Evolutionary conservation across 2,888 invertebrate genomes (phyloP), one percentile per base, ranked within the genome.

Genomic region (Pandemis heparana): DNA sequence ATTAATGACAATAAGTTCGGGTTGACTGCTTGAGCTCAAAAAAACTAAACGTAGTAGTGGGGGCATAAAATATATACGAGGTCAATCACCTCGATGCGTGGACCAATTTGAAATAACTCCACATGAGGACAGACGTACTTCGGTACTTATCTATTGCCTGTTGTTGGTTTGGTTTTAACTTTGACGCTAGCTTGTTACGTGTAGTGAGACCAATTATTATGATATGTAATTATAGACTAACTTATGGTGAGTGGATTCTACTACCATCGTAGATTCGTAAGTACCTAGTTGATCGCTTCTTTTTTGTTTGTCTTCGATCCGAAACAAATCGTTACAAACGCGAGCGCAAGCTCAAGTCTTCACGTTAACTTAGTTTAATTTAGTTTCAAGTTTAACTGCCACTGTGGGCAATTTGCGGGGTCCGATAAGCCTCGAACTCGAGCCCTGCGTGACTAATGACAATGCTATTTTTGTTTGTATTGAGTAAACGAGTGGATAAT

Each of bases 41-140:
- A 78, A 89, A 89, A 85, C 79, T 78, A 77, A 79, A 79, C 79
- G 79, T 80, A 81, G 79, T 80, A 82, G 85, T 85, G 82, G 89
- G 89, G 87, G 85, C 84, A 85, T 80, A 81, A 85, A 83, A 76
- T 70, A 70, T 63, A 46, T 82, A 32, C 23, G 23, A 84, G 92
- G 91, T 90, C 91, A 86, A 83, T 90, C 84, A 92, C 88, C 92
- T 83, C 83, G 75, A 82, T 81, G 85, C 85, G 84, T 91, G 86
- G 89, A 90, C 89, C 88, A 89, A 89, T 91, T 90, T 86, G 84
- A 86, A 88, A 83, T 86, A 87, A 86, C 87, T 84, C 74, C 79
- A 78, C 79, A 80, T 82, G 82, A 83, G 85, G 84, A 83, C 80
- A 77, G 80, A 81, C 82, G 81, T 67, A 53, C 60, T 3, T 41